Percentiles rank a stretch among this genome's conserved stretches.
Conservation (phyloP, 2,888 invertebrate genomes). For the Laothoe populi region DNA sequence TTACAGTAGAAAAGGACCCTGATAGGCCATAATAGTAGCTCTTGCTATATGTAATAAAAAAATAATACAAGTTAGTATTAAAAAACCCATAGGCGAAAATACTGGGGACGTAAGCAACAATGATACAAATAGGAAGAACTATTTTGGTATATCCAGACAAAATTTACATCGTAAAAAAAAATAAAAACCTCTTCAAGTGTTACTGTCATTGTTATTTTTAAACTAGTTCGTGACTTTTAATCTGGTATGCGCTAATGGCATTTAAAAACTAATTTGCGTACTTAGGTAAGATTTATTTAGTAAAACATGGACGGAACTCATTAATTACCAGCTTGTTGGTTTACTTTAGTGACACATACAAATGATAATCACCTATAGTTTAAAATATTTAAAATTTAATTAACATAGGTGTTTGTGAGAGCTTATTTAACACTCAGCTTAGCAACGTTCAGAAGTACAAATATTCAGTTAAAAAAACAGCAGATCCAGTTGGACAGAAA, state of each 20-base stretch:
- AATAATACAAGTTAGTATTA: too few species aligned
- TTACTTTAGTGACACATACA: conserved; percentile 20
- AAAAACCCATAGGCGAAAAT: too few species aligned
- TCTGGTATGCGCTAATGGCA: conserved; percentile 13
- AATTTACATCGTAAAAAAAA: neutral
- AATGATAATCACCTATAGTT: conserved; percentile 14
- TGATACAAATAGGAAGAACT: neutral
- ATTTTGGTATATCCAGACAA: neutral
- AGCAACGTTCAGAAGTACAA: neutral
- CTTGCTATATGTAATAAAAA: too few species aligned
- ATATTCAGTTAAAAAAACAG: neutral
- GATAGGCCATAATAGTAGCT: too few species aligned
- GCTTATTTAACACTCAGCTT: neutral
- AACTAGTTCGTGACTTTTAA: neutral
- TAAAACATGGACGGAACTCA: neutral
- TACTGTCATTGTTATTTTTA: neutral
- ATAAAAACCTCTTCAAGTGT: neutral
- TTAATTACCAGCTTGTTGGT: neutral
- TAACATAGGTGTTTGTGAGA: neutral
- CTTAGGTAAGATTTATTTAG: conserved; percentile 15
- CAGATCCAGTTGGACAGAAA: too few species aligned
- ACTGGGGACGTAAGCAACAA: too few species aligned
- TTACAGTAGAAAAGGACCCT: too few species aligned
- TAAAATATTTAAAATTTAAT: neutral
- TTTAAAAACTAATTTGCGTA: conserved; percentile 19